Base-by-base conservation (phyloP, 2,113 vertebrate genomes). In the Aptenodytes forsteri region DNA sequence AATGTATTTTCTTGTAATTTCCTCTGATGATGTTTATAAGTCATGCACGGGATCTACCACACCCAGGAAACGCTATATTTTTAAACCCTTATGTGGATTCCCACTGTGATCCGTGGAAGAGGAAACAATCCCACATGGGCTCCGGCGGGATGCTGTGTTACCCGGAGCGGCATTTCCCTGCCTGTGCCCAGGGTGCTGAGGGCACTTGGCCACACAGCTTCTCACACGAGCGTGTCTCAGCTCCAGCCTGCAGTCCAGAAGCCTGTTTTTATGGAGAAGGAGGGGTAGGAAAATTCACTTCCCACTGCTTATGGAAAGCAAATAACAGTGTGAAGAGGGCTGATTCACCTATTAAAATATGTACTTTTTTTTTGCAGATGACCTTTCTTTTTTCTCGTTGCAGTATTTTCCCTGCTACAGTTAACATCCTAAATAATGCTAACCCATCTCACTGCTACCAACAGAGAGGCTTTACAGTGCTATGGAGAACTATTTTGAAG, bases 401-500 rank as follows among this genome's bases (percentile, higher is more conserved):
- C 19, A 17, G 29, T 32, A 26, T 78, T 90, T 94, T 86, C 18
- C 18, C n/a, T 73, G 27, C 46, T 77, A 21, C 36, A 25, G 16
- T 82, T 92, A 70, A 29, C 46, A 71, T 70, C 89, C 90, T 83
- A 64, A 84, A 72, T 56, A 89, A 40, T 9, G 1, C 11, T 55
- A 73, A 78, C 83, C 29, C 80, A 59, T 76, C 69, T 81, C 50
- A 6, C 64, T 71, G 87, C 56, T 72, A 91, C 69, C 54, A 64
- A 36, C 13, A 23, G 82, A 72, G 76, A 72, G 52, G 61, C 83
- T 96, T 96, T 96, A 92, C 79, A 88, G 91, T 67, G 82, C 89
- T 93, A 32, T 16, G 80, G 89, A 96, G 94, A 92, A 91, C 87
- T 83, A 10, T 93, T 96, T 69, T 70, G 83, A 94, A 97, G 90